These are phyloP conservation scores for Xiphorhynchus elegans DNA, from an alignment of 2,113 vertebrate species.

Conservation along the genomic window DNA sequence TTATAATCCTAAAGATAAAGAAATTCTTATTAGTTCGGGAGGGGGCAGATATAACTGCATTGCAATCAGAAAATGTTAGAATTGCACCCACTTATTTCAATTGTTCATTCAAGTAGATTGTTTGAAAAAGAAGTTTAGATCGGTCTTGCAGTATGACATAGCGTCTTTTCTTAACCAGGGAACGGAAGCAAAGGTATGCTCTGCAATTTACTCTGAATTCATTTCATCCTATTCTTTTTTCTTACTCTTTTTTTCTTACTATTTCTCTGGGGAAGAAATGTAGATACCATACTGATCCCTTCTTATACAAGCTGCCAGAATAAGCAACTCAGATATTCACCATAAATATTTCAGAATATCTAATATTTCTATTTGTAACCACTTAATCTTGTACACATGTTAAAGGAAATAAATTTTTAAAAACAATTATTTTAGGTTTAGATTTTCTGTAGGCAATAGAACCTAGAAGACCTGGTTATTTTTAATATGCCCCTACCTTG, in stretches of 20 bases:
- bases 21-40: neutral
- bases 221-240: neutral
- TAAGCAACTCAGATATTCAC: slow-evolving; percentile 36
- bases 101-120: neutral
- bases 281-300: slow-evolving; percentile 25
- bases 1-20: neutral
- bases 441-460: slow-evolving; percentile 39
- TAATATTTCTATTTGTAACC: slow-evolving; percentile 48
- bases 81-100: neutral
- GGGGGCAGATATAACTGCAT: neutral
- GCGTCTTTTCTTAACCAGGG: neutral
- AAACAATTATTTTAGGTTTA: slow-evolving; percentile 62
- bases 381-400: slow-evolving; percentile 59
- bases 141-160: neutral
- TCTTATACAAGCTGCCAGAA: slow-evolving; percentile 37
- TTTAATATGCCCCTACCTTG: slow-evolving; percentile 43
- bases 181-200: neutral
- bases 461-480: neutral
- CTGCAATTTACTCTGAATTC: neutral
- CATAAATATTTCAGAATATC: slow-evolving; percentile 43
- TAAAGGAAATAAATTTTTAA: slow-evolving; percentile 55
- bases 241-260: neutral
- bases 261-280: neutral
- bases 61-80: neutral
- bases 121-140: neutral